These are phyloP conservation scores for Latheticus oryzae DNA, from an alignment of 2,888 invertebrate species.

Conservation along the genomic window DNA sequence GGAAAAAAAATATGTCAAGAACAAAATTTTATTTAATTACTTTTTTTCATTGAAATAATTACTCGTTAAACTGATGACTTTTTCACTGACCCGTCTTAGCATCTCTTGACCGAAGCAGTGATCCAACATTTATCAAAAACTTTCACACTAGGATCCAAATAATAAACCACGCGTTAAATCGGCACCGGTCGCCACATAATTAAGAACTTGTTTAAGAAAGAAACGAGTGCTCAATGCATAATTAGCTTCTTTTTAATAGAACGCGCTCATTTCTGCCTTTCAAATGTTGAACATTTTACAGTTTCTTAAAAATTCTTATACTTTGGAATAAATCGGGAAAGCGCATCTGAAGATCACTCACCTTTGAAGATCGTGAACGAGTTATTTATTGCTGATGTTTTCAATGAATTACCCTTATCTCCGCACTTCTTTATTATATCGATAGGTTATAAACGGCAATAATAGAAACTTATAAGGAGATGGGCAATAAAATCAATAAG, in stretches of 20 bases:
- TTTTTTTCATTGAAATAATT: constrained; percentile 11
- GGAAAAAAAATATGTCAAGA: too few relatives aligned
- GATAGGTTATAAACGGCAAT: constrained; percentile 39
- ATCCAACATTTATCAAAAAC: constrained; percentile 21
- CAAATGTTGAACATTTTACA: too few relatives aligned
- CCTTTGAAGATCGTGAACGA: constrained; percentile 30
- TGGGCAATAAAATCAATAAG: constrained; percentile 42
- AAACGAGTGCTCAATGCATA: constrained; percentile 35
- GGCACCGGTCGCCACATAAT: constrained; percentile 23
- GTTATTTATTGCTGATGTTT: constrained; percentile 40
- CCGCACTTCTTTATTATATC: constrained; percentile 36
- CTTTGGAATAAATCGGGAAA: constrained; percentile 16
- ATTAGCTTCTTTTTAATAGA: constrained; percentile 24
- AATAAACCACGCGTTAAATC: constrained; percentile 21
- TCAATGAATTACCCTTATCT: constrained; percentile 43
- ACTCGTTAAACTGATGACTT: constrained; percentile 20
- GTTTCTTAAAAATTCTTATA: constrained; percentile 16
- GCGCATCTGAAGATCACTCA: constrained; percentile 32
- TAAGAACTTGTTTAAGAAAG: constrained; percentile 34
- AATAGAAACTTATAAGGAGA: constrained; percentile 39
- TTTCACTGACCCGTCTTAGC: background rate
- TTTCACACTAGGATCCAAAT: constrained; percentile 29
- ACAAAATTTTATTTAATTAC: constrained; percentile 14
- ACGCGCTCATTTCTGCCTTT: constrained; percentile 26
- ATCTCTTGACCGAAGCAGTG: constrained; percentile 12